Percentiles rank a stretch among this genome's conserved stretches.
phyloP scores from a whole-genome alignment of 23 tunicate species.

The Ascidia mentula region DNA sequence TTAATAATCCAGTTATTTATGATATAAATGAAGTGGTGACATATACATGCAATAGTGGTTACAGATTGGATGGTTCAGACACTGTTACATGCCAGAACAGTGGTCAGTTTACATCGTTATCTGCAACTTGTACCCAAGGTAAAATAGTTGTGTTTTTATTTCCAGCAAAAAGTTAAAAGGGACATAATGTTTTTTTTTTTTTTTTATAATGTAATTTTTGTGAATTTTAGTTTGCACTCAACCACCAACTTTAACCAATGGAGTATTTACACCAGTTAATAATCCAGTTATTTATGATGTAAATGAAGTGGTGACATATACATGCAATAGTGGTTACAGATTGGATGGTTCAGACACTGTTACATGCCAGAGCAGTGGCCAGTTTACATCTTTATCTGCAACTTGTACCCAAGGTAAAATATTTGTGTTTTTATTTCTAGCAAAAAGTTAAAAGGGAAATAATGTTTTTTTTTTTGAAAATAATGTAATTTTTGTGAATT shows the following conservation, averaged over 20 bases:
- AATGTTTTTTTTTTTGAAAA: not conserved
- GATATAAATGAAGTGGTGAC: conserved; percentile 14
- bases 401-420: not conserved
- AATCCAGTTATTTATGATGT: not conserved
- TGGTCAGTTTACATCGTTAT: not conserved
- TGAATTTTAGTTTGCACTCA: not conserved
- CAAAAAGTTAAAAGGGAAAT: no score
- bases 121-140: conserved; percentile 5
- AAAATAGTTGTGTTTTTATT: no score
- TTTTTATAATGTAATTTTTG: no score
- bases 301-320: conserved; percentile 6
- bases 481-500: no score
- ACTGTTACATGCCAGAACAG: conserved; percentile 5
- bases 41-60: conserved; percentile 13
- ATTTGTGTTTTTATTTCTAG: not conserved
- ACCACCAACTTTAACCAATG: conserved; percentile 3
- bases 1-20: not conserved
- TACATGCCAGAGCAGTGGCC: not conserved
- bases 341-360: not conserved
- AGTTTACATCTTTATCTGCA: not conserved
- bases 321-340: not conserved
- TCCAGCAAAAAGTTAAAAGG: not conserved
- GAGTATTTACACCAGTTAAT: not conserved
- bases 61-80: not conserved
- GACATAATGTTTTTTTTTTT: no score